These are phyloP conservation scores for Drosophila varians DNA, from an alignment of 1,140 invertebrate species.

Conservation along the genomic window DNA sequence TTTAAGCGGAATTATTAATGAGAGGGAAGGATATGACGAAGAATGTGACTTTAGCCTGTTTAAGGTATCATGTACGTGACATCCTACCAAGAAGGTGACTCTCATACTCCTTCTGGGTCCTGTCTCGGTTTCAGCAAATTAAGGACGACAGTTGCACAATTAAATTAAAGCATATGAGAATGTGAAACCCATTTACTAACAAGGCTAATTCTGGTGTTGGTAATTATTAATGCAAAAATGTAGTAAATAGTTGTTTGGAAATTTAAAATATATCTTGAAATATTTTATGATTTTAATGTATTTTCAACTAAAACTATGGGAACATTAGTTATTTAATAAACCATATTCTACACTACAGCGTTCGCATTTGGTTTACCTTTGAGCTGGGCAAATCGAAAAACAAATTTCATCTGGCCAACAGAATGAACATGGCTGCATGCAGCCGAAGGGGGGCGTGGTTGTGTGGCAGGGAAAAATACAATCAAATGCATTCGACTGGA, in stretches of 20 bases:
- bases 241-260: background rate
- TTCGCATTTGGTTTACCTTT: slow-evolving; percentile 59
- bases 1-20: slow-evolving; percentile 81
- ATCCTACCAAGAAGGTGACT: background rate
- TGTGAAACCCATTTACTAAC: background rate
- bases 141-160: background rate
- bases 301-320: background rate
- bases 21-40: slow-evolving; percentile 25
- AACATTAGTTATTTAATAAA: background rate
- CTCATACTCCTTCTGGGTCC: background rate
- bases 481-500: slow-evolving; percentile 77
- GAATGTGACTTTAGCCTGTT: background rate
- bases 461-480: slow-evolving; percentile 67
- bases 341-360: no score
- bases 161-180: slow-evolving; percentile 9
- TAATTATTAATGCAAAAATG: no score
- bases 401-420: slow-evolving; percentile 65
- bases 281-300: background rate
- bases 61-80: slow-evolving; percentile 28
- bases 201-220: slow-evolving; percentile 11
- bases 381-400: slow-evolving; percentile 44
- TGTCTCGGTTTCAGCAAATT: slow-evolving; percentile 15
- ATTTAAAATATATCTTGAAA: background rate
- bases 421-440: slow-evolving; percentile 63
- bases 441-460: slow-evolving; percentile 35